Evolutionary conservation across 2,797 vertebrate species (phyloP).

Genomic region (Cichlasoma orientale): DNA sequence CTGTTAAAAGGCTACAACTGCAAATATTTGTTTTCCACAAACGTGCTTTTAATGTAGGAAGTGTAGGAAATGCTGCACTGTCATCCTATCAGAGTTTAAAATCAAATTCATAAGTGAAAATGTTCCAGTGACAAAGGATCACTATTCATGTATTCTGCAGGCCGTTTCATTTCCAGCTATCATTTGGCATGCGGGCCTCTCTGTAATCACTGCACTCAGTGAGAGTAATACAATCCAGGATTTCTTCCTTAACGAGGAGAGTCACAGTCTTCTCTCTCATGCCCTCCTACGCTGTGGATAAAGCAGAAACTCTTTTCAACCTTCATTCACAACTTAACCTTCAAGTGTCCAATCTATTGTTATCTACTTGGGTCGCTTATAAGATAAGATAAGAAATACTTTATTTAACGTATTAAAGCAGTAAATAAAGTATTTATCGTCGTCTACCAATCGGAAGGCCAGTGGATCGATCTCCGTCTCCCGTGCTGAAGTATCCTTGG

Average conservation of each 20-base stretch:
- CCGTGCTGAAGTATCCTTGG: not conserved
- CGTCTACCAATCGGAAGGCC: not conserved
- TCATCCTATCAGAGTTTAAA: not conserved
- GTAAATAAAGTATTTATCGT: not conserved
- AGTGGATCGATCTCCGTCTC: not conserved
- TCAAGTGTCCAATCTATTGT: not conserved
- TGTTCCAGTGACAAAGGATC: not conserved
- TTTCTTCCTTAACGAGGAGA: not conserved
- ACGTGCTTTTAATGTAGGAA: not conserved
- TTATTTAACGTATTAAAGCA: not conserved
- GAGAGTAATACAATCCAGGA: conserved; percentile 5
- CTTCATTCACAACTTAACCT: not conserved
- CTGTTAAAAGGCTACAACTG: not conserved
- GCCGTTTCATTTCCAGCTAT: not conserved
- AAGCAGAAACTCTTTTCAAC: not conserved
- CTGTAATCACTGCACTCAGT: not conserved
- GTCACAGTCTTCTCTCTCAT: not conserved
- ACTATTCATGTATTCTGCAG: not conserved
- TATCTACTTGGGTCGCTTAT: not conserved
- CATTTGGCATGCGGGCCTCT: not conserved
- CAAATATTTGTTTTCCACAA: not conserved
- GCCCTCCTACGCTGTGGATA: not conserved
- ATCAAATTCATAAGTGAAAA: not conserved
- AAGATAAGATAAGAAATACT: not conserved
- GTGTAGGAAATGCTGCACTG: not conserved